Evolutionary conservation across 2,113 vertebrate genomes (phyloP).

Genomic region (Oryzias javanicus): DNA sequence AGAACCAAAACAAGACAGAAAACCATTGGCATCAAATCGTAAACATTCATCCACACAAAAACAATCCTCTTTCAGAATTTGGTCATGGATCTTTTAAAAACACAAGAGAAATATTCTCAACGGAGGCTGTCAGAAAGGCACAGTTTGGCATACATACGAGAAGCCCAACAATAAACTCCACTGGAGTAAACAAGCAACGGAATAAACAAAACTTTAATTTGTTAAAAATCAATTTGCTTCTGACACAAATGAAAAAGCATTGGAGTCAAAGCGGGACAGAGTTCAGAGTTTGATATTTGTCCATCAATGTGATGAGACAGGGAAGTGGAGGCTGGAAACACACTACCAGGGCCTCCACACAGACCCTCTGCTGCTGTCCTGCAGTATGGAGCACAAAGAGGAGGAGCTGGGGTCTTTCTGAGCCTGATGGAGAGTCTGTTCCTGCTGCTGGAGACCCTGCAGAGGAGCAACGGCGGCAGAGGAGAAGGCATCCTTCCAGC

Average conservation of each 20-base stretch:
- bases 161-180: conserved; percentile 70
- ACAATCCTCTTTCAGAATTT: conserved; percentile 17
- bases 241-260: conserved; percentile 44
- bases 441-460: conserved; percentile 50
- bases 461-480: conserved; percentile 66
- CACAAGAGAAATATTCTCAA: conserved; percentile 77
- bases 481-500: conserved; percentile 79
- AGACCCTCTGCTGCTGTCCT: conserved; percentile 59
- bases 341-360: conserved; percentile 89
- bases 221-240: conserved; percentile 52
- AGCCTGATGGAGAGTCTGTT: conserved; percentile 43
- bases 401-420: conserved; percentile 35
- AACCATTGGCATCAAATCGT: conserved; percentile 12
- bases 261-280: conserved; percentile 50
- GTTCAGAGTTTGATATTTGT: conserved; percentile 54
- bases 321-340: conserved; percentile 61
- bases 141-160: conserved; percentile 43
- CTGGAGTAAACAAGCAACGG: conserved; percentile 70
- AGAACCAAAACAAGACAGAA: conserved; percentile 39
- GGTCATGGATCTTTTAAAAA: conserved; percentile 51
- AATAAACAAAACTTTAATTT: conserved; percentile 54
- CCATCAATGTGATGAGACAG: conserved; percentile 79
- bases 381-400: conserved; percentile 44
- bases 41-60: conserved; percentile 10
- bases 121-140: conserved; percentile 57